Evolutionary conservation across 2,888 invertebrate genomes (phyloP), one percentile per base, ranked within the genome.

Genomic region (Eristalis pertinax): DNA sequence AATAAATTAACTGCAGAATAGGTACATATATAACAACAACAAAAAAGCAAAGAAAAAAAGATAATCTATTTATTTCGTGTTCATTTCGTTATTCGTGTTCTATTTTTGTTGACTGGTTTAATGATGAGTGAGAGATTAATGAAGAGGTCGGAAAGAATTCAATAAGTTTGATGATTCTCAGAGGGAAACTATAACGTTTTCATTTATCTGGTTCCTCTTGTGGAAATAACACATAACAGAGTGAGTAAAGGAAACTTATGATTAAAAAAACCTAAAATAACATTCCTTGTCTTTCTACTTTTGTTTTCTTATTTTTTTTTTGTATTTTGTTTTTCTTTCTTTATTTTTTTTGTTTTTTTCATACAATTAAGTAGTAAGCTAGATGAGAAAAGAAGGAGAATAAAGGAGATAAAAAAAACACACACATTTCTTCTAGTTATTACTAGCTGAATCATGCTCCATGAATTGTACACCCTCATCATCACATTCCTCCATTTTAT

Each of bases 381-480:
- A 65, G n/a, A 64, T 26, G 26, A 32, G 26, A 32, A 32, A 38
- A 72, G 43, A 72, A 38, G 68, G 41, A 73, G 41, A 73, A 74
- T 56, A 22, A 69, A 50, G 56, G 41, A 60, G 63, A 65, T 50
- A 62, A 32, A 32, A 15, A 69, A 43, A 70, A 41, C 41, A 69
- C 58, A 29, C 26, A n/a, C n/a, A n/a, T n/a, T n/a, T n/a, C n/a
- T 4, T 79, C 83, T 86, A 86, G 75, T 83, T 83, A 83, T 83
- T 87, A 80, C 87, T 87, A 87, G 87, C 76, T 60, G 87, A 83
- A 84, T 87, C 87, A 84, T 87, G 87, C 64, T 87, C 87, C 87
- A 87, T 87, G 84, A 84, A 87, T 73, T 87, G 87, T 73, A 87
- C 64, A 80, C 87, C 84, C 84, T 87, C 87, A 83, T 87, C 87